phyloP scores from a whole-genome alignment of 2,888 invertebrate genomes.

The Nebria brevicollis region DNA sequence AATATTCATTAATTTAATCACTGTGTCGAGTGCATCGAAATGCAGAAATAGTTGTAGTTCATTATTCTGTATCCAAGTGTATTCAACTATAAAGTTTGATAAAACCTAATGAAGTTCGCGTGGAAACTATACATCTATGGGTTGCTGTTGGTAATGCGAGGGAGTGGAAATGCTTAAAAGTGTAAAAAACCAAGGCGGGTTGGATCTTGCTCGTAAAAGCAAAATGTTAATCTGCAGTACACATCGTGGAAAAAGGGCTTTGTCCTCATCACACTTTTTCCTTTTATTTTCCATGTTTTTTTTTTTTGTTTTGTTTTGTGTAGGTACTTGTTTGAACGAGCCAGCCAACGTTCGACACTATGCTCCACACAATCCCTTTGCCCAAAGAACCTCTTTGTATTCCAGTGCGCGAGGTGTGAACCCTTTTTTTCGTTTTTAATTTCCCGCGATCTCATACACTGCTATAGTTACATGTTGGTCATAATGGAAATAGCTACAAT shows the following conservation, averaged over 20 bases:
- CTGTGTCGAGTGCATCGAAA: not conserved
- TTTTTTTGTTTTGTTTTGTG: not conserved
- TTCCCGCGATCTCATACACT: not conserved
- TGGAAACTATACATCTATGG: not conserved
- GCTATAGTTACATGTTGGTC: not conserved
- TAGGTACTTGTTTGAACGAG: not conserved
- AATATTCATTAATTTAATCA: not conserved
- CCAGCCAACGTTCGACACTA: not conserved
- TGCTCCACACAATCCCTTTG: constrained; percentile 7
- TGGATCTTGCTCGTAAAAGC: constrained; percentile 15
- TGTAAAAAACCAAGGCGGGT: not conserved
- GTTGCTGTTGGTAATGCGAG: no score
- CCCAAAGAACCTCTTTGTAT: constrained; percentile 21
- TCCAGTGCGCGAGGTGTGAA: constrained; percentile 26
- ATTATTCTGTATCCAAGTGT: not conserved
- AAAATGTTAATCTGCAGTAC: constrained; percentile 31
- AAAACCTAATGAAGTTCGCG: not conserved
- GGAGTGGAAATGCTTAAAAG: no score
- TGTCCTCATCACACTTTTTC: not conserved
- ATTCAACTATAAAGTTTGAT: not conserved
- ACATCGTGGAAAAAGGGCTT: constrained; percentile 15
- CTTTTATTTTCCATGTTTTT: not conserved
- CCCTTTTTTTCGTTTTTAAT: constrained; percentile 20
- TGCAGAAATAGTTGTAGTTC: not conserved
- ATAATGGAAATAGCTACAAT: not conserved